Evolutionary conservation across 2,888 invertebrate genomes (phyloP), one percentile per base, ranked within the genome.

Genomic region (Gastracanthus pulcherrimus): DNA sequence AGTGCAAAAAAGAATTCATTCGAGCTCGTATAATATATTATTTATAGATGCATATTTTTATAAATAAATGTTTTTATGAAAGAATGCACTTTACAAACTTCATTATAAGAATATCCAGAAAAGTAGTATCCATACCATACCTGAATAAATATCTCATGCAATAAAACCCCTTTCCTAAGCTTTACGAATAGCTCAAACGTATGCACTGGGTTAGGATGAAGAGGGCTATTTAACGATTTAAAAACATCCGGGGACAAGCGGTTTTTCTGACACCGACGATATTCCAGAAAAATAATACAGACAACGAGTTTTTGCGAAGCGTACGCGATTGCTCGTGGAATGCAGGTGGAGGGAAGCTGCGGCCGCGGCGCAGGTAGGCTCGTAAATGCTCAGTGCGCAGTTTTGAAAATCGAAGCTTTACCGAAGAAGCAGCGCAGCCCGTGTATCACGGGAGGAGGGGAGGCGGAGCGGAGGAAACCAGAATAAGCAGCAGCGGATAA

Each of bases 321-420:
- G 36, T 58, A 26, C 9, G 19, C 31, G 19, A 48, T 48, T 26
- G 55, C 55, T 11, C 55, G 60, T 34, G 60, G 60, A 29, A 55
- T 55, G 60, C 6, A 26, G 23, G 19, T 3, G 23, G 55, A 26
- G 29, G 23, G 13, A 11, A 26, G 11, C 13, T 11, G 58, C 23
- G 11, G 23, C 9, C 4, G 31, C 3, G 34, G 9, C 45, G 6
- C 76, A 69, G 76, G 71, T 71, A 78, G 16, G 45, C 62, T 78
- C 77, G 34, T 78, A 78, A 78, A 78, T 19, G 60, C 9, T 34
- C 70, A 1, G 29, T 23, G 38, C 38, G 23, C 23, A 45, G 60
- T 69, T 75, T 78, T 55, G 66, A 72, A 79, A 79, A 79, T 84
- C 67, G 45, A 81, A 67, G 62, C 45, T 55, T n/a, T n/a, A n/a